Base-by-base conservation (phyloP, 2,888 invertebrate species). In the Tubulanus polymorphus region DNA sequence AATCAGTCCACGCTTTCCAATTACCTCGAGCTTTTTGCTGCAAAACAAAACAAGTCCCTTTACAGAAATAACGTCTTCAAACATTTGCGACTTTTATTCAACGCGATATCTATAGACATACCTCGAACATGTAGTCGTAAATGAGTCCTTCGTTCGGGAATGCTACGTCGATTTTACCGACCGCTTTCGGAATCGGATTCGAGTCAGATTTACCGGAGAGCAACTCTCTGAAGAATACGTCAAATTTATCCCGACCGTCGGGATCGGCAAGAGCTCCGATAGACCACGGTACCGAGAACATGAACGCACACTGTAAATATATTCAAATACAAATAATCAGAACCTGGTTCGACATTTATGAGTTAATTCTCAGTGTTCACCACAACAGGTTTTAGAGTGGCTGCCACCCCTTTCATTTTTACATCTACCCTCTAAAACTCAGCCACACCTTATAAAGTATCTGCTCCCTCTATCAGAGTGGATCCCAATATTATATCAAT, bases 1-100 rank as follows among this genome's bases (percentile, higher is more conserved):
- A 73, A 54, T 94, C 93, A 1, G 85, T 85, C 88, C 91, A 93
- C 52, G 86, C 86, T 71, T 89, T 89, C 94, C 94, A 95, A 49
- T 83, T 83, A 0, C 94, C 94, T 75, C 90, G 88, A 41, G 87
- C 86, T 76, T 88, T 90, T 71, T 85, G 90, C 75, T 80, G 55
- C 1, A 60, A 53, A 32, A 32, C 35, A 32, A 32, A 32, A 32
- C 10, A 12, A n/a, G 10, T 32, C 10, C 35, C 35, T 12, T 32
- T 32, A 32, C n/a, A 12, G 10, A 32, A 32, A 32, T 32, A 32
- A 32, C n/a, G 35, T n/a, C 35, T 32, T 12, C 35, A 32, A 32
- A 32, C 10, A 32, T 12, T 32, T 32, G 10, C 10, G 35, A 32
- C 35, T 32, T 32, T 12, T 12, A 32, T n/a, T 12, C n/a, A 32